Base-by-base conservation (phyloP, 2,113 vertebrate species). In the Grallaria varia region DNA sequence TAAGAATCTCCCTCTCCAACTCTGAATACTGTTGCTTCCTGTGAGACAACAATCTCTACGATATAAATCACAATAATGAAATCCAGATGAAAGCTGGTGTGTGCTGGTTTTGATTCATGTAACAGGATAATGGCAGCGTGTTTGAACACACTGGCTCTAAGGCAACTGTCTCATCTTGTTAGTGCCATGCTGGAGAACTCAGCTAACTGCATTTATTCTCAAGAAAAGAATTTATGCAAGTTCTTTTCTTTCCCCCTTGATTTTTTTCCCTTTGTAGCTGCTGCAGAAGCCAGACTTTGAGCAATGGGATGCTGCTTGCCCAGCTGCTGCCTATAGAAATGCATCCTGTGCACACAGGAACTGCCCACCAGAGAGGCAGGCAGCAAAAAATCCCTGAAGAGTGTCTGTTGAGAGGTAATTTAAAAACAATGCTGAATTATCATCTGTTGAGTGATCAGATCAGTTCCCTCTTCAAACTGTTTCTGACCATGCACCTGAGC, bases 11-110 rank as follows among this genome's bases (percentile, higher is more conserved):
- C 8, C 42, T 28, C 55, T 75, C 31, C 49, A 42, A 21, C 67
- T 60, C 87, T 2, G 3, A 62, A 88, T 85, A 15, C 80, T 93
- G 90, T 60, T 2, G 79, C 60, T 97, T 97, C 96, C 94, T 95
- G 92, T 0, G 21, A 95, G 92, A 95, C 96, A 96, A 87, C 58
- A 94, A 90, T 76, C 95, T 79, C 84, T 90, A 16, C 0, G 52
- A 79, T 84, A 93, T 95, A 94, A 97, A 95, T 95, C 95, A 97
- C 88, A 86, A 58, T 90, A 93, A 97, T 90, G 90, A 94, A 96
- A 96, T 85, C 83, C 95, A 95, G 96, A 87, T 96, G 95, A 96
- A 97, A 94, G 88, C 88, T 83, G 86, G 85, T 94, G 95, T 73
- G 90, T 94, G 96, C 94, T 96, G 95, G 67, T 88, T 93, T 92